Evolutionary conservation across 2,113 vertebrate genomes (phyloP).

Genomic region (Oxygymnocypris stewartii): DNA sequence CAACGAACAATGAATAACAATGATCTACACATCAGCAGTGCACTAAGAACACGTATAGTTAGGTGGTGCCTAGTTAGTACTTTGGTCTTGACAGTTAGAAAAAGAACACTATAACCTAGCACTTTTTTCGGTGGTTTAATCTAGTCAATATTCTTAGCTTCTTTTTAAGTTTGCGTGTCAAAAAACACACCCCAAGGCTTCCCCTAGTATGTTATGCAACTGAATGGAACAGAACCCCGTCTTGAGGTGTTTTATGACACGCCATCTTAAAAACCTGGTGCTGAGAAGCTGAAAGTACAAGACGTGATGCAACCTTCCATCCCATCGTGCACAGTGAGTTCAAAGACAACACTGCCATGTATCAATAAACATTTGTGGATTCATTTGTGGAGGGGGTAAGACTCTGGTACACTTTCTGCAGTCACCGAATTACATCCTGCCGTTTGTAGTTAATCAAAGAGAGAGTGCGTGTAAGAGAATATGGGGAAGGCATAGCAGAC

Average conservation of each 20-base stretch:
- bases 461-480: slow-evolving; percentile 53
- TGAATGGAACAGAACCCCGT: neutral
- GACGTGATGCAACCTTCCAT: neutral
- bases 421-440: slow-evolving; percentile 7
- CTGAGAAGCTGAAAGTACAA: neutral
- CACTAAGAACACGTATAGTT: neutral
- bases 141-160: neutral
- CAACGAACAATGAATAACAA: no score
- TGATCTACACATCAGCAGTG: no score
- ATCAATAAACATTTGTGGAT: slow-evolving; percentile 29
- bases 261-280: neutral
- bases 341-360: neutral
- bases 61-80: neutral
- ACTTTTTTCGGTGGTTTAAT: neutral
- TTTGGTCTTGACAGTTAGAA: neutral
- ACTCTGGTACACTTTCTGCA: neutral
- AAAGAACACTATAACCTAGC: neutral
- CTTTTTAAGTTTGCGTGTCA: neutral
- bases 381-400: neutral
- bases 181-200: neutral
- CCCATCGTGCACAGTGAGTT: neutral
- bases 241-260: neutral
- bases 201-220: neutral
- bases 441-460: neutral
- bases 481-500: slow-evolving; percentile 61